These are phyloP conservation scores for Plectropomus leopardus DNA, from an alignment of 2,113 vertebrate species.

Conservation along the genomic window DNA sequence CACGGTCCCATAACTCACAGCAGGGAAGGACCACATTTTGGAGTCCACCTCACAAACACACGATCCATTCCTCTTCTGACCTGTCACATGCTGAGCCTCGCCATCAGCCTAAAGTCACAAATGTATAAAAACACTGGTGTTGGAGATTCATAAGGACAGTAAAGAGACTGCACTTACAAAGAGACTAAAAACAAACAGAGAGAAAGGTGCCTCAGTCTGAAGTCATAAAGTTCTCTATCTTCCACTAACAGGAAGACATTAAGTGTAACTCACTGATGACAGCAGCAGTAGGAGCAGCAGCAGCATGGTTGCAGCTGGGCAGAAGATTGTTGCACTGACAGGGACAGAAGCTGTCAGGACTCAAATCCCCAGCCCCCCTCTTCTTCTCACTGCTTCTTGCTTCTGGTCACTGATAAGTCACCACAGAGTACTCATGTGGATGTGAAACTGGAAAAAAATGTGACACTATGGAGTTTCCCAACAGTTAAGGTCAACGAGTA, in stretches of 20 bases:
- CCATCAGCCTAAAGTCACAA: slow-evolving; percentile 57
- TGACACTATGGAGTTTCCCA: slow-evolving; percentile 19
- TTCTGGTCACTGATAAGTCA: neutral
- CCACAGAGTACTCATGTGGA: neutral
- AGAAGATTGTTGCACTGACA: neutral
- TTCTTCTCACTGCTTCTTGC: too few species aligned
- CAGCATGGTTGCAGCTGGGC: slow-evolving; percentile 55
- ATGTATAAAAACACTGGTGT: neutral
- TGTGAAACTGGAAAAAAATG: slow-evolving; percentile 34
- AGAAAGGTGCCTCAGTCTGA: neutral
- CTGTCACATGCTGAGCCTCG: slow-evolving; percentile 51
- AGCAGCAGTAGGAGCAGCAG: slow-evolving; percentile 63
- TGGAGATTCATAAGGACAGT: neutral
- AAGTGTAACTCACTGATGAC: slow-evolving; percentile 66
- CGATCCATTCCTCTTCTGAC: slow-evolving; percentile 14
- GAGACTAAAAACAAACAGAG: neutral
- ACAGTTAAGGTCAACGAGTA: neutral
- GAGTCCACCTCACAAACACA: slow-evolving; percentile 77
- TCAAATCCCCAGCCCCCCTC: neutral
- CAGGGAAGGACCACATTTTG: slow-evolving; percentile 76
- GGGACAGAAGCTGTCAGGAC: neutral
- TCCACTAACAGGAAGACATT: neutral
- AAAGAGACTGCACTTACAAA: neutral
- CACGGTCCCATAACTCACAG: slow-evolving; percentile 54
- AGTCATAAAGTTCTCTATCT: neutral